Evolutionary conservation across 2,888 invertebrate genomes (phyloP).

Genomic region (Tipula lateralis): DNA sequence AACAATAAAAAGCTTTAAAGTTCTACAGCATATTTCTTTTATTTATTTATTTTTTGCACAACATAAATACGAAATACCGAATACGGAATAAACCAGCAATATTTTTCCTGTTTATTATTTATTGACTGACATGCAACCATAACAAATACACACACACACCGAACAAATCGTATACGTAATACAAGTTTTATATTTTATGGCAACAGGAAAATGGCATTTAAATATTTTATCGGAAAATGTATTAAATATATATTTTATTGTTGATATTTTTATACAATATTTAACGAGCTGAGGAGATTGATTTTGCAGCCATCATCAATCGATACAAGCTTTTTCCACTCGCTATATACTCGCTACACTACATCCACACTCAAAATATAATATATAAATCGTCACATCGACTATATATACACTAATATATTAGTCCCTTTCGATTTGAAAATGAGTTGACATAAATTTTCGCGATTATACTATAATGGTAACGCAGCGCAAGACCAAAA

Average conservation of each 20-base stretch:
- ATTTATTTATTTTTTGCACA: neutral
- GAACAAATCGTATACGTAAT: neutral
- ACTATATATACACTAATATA: neutral
- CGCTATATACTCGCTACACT: too few species aligned
- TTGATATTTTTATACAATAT: neutral
- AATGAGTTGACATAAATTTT: neutral
- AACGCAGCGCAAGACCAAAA: neutral
- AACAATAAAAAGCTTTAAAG: neutral
- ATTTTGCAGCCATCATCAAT: neutral
- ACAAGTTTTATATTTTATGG: neutral
- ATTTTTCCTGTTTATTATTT: conserved; percentile 24
- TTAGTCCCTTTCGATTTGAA: too few species aligned
- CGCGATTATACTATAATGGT: neutral
- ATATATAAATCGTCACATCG: neutral
- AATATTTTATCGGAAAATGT: conserved; percentile 11
- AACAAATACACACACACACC: neutral
- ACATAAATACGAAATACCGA: neutral
- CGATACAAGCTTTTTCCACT: neutral
- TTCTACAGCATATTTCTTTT: neutral
- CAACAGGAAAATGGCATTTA: neutral
- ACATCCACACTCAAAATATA: too few species aligned
- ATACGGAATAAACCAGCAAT: neutral
- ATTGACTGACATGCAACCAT: too few species aligned
- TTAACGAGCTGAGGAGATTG: neutral
- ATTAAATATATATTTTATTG: neutral